These are phyloP conservation scores for Asobara japonica DNA, from an alignment of 1,140 invertebrate genomes.

Conservation along the genomic window DNA sequence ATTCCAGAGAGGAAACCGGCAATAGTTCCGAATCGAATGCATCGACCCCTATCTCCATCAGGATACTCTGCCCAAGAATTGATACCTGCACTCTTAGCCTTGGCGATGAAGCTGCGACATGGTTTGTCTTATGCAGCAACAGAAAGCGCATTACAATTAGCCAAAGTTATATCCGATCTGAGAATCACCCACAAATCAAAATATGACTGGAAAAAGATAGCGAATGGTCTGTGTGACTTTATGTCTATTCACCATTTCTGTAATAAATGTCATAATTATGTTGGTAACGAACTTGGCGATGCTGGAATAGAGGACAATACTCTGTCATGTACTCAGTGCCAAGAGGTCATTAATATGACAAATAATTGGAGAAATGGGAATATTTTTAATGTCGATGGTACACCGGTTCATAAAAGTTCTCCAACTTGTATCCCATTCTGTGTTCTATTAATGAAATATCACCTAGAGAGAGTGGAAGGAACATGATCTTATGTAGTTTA, in stretches of 20 bases:
- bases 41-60: too few relatives aligned
- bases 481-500: slow-evolving; percentile 35
- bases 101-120: too few relatives aligned
- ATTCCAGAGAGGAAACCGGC: too few relatives aligned
- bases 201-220: not conserved
- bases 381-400: slow-evolving; percentile 41
- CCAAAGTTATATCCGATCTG: too few relatives aligned
- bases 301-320: not conserved
- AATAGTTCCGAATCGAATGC: too few relatives aligned
- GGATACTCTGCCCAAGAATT: too few relatives aligned
- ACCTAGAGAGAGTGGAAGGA: slow-evolving; percentile 25
- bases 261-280: not conserved
- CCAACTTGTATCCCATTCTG: slow-evolving; percentile 32
- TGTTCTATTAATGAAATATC: slow-evolving; percentile 32
- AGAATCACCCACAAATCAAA: too few relatives aligned
- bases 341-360: too few relatives aligned
- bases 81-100: too few relatives aligned
- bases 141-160: too few relatives aligned
- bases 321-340: not conserved
- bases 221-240: not conserved
- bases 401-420: slow-evolving; percentile 36
- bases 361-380: too few relatives aligned
- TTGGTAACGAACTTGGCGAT: not conserved
- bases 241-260: not conserved
- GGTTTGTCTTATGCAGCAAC: too few relatives aligned